These are phyloP conservation scores for Coremacera marginata DNA, from an alignment of 2,888 invertebrate species.

Conservation along the genomic window DNA sequence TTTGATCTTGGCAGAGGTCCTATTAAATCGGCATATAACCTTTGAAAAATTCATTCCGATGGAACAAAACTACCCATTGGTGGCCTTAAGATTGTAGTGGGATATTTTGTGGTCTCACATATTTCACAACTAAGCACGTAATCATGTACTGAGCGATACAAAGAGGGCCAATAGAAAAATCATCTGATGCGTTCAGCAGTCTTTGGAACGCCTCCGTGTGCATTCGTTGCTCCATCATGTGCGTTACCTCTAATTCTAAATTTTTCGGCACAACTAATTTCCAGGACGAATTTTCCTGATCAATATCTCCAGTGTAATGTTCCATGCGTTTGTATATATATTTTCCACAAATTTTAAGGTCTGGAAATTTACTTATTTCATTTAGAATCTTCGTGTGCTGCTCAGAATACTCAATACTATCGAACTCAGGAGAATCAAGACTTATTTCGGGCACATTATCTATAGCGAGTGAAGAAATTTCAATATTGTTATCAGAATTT, in stretches of 20 bases:
- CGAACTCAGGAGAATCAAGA: constrained; percentile 23
- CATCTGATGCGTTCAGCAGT: too few relatives aligned
- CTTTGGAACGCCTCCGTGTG: too few relatives aligned
- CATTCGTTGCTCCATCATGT: too few relatives aligned
- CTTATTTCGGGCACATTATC: not conserved
- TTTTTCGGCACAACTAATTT: constrained; percentile 31
- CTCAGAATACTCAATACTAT: constrained; percentile 20
- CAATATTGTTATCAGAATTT: not conserved
- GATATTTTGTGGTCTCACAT: too few relatives aligned
- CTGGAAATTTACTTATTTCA: constrained; percentile 1
- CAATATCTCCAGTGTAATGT: not conserved
- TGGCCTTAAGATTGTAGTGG: too few relatives aligned
- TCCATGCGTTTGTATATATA: constrained; percentile 15
- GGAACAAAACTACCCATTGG: too few relatives aligned
- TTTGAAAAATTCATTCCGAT: too few relatives aligned
- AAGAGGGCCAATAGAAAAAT: too few relatives aligned
- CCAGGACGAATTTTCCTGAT: constrained; percentile 15
- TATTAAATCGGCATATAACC: too few relatives aligned
- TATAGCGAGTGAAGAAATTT: not conserved
- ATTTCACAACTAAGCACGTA: too few relatives aligned
- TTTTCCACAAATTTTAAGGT: constrained; percentile 16
- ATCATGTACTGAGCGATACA: too few relatives aligned
- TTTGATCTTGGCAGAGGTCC: too few relatives aligned
- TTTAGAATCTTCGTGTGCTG: not conserved
- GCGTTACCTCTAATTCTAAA: constrained; percentile 26